phyloP scores from a whole-genome alignment of 2,797 vertebrate species.

The Enteromius unitaeniatus region DNA sequence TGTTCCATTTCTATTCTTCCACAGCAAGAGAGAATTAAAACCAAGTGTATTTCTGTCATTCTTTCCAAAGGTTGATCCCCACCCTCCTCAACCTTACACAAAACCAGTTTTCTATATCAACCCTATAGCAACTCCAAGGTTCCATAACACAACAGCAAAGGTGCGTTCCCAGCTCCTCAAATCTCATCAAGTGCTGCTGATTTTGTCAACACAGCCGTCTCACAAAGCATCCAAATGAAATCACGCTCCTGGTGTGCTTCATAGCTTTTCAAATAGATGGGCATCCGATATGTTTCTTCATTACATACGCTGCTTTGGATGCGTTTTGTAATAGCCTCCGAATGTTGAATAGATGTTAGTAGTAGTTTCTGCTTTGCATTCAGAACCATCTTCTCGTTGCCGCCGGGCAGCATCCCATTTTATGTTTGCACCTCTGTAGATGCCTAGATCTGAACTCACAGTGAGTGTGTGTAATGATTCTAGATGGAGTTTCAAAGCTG shows the following conservation, averaged over 20 bases:
- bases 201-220: slow-evolving; percentile 54
- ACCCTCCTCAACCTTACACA: slow-evolving; percentile 67
- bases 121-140: slow-evolving; percentile 70
- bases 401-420: background rate
- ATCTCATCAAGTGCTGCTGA: slow-evolving; percentile 49
- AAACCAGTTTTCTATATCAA: slow-evolving; percentile 73
- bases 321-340: slow-evolving; percentile 12
- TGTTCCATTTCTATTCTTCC: slow-evolving; percentile 43
- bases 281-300: slow-evolving; percentile 46
- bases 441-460: background rate
- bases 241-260: slow-evolving; percentile 41
- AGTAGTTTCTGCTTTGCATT: background rate
- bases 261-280: slow-evolving; percentile 40
- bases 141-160: slow-evolving; percentile 69
- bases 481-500: background rate
- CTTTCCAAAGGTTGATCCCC: slow-evolving; percentile 66
- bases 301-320: slow-evolving; percentile 47
- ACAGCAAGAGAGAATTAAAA: slow-evolving; percentile 42
- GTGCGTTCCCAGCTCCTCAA: slow-evolving; percentile 63
- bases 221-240: slow-evolving; percentile 43
- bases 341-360: background rate
- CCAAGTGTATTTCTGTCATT: slow-evolving; percentile 62
- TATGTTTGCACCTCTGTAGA: slow-evolving; percentile 17
- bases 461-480: background rate
- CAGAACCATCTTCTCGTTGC: slow-evolving; percentile 10